Base-by-base conservation (phyloP, 2,888 invertebrate genomes). In the Drosophila quinaria region DNA sequence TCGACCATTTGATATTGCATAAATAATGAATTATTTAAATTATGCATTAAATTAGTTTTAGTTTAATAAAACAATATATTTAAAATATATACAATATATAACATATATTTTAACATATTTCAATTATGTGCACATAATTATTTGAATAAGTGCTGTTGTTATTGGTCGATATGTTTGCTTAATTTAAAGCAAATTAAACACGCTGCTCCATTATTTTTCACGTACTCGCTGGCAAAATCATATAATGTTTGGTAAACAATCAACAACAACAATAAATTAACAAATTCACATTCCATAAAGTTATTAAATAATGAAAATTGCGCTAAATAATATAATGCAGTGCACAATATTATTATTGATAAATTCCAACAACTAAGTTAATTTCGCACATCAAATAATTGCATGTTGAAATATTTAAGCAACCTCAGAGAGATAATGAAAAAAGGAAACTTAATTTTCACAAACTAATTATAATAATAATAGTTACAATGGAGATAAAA, bases 381-480 rank as follows among this genome's bases (percentile, higher is more conserved):
- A 76, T 76, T 79, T 66, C 1, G 49, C 22, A 52, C 29, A 64
- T 13, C 35, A 29, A 58, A 39, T 50, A 47, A 52, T 56, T 31
- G n/a, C 5, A 73, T 58, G 52, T 61, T 22, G 37, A 67, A 63
- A 73, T 63, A 73, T 84, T 70, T 68, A 80, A 84, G 77, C 62
- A 70, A 71, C 81, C 81, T 51, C 51, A 25, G 13, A 5, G 0
- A 19, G 11, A 50, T 29, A 29, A 41, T 13, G 39, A 29, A 15
- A 22, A 52, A 17, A 35, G 61, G 39, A 31, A 50, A 54, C 60
- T 51, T 56, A 61, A 66, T 59, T 44, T 47, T 6, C 6, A 42
- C 13, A 29, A 49, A 41, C 39, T 59, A 46, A 51, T 59, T n/a
- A n/a, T n/a, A n/a, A n/a, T n/a, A n/a, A n/a, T n/a, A n/a, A n/a